Conservation (phyloP, 2,797 vertebrate species). For the Margarornis squamiger region DNA sequence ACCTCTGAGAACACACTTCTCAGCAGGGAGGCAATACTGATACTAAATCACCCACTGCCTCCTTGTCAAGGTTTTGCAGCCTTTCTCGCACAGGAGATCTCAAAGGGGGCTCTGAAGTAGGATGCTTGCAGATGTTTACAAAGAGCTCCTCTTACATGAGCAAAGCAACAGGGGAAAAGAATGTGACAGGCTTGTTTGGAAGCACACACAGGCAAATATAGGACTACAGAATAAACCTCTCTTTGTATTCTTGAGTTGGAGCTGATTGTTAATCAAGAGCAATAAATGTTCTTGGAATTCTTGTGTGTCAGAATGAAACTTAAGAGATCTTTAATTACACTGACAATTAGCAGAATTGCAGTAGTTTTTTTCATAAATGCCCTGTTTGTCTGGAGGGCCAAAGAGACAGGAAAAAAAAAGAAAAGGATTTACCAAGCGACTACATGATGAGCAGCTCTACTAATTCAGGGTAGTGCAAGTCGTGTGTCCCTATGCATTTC, state of each 20-base stretch:
- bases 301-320: not conserved
- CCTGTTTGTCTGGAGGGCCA: not conserved
- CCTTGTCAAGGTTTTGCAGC: constrained; percentile 3
- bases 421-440: not conserved
- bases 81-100: not conserved
- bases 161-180: not conserved
- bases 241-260: not conserved
- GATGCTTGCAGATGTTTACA: not conserved
- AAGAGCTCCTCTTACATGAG: not conserved
- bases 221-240: not conserved
- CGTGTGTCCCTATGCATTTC: not conserved
- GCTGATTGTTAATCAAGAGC: not conserved
- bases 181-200: not conserved
- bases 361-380: not conserved
- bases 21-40: not conserved
- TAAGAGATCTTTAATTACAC: not conserved
- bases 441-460: not conserved
- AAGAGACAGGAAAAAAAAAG: not conserved
- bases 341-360: not conserved
- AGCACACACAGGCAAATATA: not conserved
- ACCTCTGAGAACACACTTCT: not conserved
- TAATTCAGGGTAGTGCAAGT: not conserved
- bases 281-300: not conserved
- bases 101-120: not conserved
- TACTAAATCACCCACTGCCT: constrained; percentile 9